phyloP scores from a whole-genome alignment of 2,113 vertebrate genomes.

The Dolichallabes microphthalmus region DNA sequence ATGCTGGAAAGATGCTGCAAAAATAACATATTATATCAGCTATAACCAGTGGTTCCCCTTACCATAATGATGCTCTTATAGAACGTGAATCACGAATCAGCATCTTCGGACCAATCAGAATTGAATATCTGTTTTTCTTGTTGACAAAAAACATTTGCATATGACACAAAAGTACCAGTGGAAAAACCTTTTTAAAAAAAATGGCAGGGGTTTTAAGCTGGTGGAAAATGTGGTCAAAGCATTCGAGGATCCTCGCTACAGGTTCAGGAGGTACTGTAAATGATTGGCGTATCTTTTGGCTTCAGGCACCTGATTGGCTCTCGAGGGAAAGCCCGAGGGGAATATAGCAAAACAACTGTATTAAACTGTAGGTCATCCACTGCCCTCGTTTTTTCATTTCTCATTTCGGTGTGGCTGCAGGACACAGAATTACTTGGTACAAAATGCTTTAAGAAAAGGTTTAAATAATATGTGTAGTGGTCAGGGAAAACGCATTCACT shows the following conservation, averaged over 20 bases:
- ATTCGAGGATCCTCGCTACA: background rate
- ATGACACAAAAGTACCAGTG: background rate
- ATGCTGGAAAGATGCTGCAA: too few species aligned
- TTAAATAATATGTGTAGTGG: background rate
- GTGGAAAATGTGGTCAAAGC: background rate
- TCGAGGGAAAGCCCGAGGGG: slow-evolving; percentile 1
- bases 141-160: background rate
- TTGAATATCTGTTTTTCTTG: background rate
- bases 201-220: background rate
- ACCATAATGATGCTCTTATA: background rate
- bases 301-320: background rate
- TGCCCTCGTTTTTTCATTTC: slow-evolving; percentile 30
- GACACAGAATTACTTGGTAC: background rate
- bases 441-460: background rate
- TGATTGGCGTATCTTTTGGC: background rate
- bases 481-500: background rate
- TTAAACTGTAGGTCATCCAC: slow-evolving; percentile 26
- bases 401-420: slow-evolving; percentile 19
- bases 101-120: background rate
- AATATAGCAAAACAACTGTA: slow-evolving; percentile 12
- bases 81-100: background rate
- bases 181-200: background rate
- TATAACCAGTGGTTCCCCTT: too few species aligned
- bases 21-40: too few species aligned
- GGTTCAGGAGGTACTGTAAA: background rate